phyloP scores from a whole-genome alignment of 2,888 invertebrate genomes.

The Sipha maydis region DNA sequence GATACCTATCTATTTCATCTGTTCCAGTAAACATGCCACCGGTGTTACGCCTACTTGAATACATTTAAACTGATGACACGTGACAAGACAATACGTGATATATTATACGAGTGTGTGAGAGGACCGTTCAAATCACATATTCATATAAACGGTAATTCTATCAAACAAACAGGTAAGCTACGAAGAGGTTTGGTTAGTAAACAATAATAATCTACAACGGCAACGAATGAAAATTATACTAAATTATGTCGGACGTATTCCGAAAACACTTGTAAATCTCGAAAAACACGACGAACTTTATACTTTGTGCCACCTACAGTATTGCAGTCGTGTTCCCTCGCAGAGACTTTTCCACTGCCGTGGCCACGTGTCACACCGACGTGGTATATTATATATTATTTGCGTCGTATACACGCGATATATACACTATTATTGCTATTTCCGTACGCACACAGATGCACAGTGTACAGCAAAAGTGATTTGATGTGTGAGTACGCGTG shows the following conservation, averaged over 20 bases:
- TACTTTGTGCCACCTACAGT: no score
- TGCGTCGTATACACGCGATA: background rate
- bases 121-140: background rate
- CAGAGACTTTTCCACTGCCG: background rate
- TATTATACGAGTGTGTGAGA: background rate
- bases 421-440: background rate
- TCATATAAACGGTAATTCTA: background rate
- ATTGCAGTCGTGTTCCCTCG: background rate
- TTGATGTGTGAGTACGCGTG: background rate
- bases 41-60: background rate
- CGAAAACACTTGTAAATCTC: no score
- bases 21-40: background rate
- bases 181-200: no score
- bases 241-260: no score
- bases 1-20: background rate
- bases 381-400: background rate
- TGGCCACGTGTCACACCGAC: background rate
- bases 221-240: background rate
- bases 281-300: no score
- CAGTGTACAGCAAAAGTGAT: background rate
- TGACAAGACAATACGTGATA: background rate
- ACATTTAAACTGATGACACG: background rate
- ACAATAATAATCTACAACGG: background rate
- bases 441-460: background rate
- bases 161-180: background rate